Percentiles rank a stretch among this genome's conserved stretches.
Conservation (phyloP, 2,888 invertebrate species). For the Pterostichus niger region DNA sequence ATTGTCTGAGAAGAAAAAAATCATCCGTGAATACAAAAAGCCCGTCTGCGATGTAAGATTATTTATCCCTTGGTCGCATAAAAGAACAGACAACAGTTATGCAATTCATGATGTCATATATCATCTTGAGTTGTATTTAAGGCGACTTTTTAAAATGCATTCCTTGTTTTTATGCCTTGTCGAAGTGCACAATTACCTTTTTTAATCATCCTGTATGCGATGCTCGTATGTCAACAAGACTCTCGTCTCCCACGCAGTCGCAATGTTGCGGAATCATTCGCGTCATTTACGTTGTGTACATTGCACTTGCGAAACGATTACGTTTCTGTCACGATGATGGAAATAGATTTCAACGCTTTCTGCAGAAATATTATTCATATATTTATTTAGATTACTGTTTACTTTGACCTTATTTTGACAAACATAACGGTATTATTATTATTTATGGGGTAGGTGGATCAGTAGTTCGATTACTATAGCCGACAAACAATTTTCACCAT, state of each 20-base stretch:
- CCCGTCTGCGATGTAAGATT: conserved; percentile 29
- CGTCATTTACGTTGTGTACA: conserved; percentile 26
- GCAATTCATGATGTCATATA: conserved; percentile 60
- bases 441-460: too few relatives aligned
- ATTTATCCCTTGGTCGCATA: conserved; percentile 35
- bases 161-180: conserved; percentile 60
- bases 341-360: background rate
- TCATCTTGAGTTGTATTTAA: conserved; percentile 53
- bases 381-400: too few relatives aligned
- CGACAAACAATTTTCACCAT: too few relatives aligned
- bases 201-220: conserved; percentile 50
- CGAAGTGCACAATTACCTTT: conserved; percentile 57
- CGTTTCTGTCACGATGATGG: conserved; percentile 13
- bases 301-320: conserved; percentile 17
- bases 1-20: conserved; percentile 32
- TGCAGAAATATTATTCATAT: too few relatives aligned
- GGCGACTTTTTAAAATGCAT: conserved; percentile 57
- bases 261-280: conserved; percentile 44
- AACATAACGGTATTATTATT: too few relatives aligned
- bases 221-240: conserved; percentile 24
- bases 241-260: conserved; percentile 46
- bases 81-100: conserved; percentile 57
- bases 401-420: too few relatives aligned
- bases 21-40: conserved; percentile 25
- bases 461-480: too few relatives aligned